Base-by-base conservation (phyloP, 2,888 invertebrate genomes). In the Pollenia amentaria region DNA sequence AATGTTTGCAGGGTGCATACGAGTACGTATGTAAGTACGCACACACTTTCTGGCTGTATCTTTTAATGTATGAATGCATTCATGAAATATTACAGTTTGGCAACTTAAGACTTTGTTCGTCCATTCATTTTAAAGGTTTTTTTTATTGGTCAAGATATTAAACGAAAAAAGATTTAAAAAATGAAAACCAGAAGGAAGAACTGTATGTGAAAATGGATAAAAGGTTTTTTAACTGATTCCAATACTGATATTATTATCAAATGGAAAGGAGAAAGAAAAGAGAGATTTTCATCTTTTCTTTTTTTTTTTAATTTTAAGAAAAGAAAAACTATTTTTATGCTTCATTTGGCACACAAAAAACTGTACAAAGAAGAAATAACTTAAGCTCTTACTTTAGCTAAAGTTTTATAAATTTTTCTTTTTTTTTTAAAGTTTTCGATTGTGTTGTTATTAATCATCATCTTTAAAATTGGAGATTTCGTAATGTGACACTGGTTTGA, bases 21-120 rank as follows among this genome's bases (percentile, higher is more conserved):
- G 29, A 29, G 42, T 42, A 46, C 38, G 46, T 51, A 42, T 53
- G 48, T 48, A 11, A 12, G 9, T 11, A 53, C 64, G 1, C 29
- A 60, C 18, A 8, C 75, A 76, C 16, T 46, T 3, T 16, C 8
- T 55, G 4, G n/a, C 38, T 65, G 8, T n/a, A 46, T 29, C 44
- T 29, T 67, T 46, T 38, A 38, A 67, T 64, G 69, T 53, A 46
- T 62, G 82, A 82, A 69, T 69, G 83, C 75, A 75, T 64, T 76
- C 75, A 76, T 86, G 79, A 86, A 83, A 79, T 83, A 86, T 87
- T 84, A 72, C 62, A 57, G 72, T 87, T 87, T 80, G 76, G 70
- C 78, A 87, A 87, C 57, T 81, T 87, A 60, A 75, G 64, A 73
- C 55, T 85, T 77, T 75, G 62, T 80, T 78, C 82, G 69, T 53